Evolutionary conservation across 2,113 vertebrate species (phyloP).

Genomic region (Chamaea fasciata): DNA sequence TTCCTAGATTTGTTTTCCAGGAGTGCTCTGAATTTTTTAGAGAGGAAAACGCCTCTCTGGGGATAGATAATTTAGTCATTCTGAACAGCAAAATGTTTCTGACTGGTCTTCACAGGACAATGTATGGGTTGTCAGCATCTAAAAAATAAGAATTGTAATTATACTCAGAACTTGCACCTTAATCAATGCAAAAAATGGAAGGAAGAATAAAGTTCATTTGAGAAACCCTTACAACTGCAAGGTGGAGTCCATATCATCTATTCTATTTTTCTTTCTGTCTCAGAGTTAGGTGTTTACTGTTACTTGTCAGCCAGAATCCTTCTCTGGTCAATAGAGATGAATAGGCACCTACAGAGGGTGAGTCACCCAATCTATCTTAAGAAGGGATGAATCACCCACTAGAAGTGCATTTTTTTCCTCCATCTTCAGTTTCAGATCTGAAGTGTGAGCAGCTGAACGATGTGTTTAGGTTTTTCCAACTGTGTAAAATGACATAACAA

Average conservation of each 20-base stretch:
- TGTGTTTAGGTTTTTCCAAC: not conserved
- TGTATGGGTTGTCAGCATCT: not conserved
- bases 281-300: not conserved
- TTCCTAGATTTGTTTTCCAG: not conserved
- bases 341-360: slow-evolving; percentile 7
- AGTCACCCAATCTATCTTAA: slow-evolving; percentile 4
- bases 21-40: not conserved
- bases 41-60: not conserved
- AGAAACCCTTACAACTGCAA: not conserved
- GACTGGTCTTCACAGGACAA: not conserved
- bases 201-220: not conserved
- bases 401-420: not conserved
- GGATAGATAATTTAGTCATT: not conserved
- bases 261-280: not conserved
- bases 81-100: not conserved
- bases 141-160: not conserved
- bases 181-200: not conserved
- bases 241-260: not conserved
- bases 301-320: not conserved
- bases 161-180: not conserved
- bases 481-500: not conserved
- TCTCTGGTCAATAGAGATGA: slow-evolving; percentile 28
- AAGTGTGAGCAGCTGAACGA: not conserved
- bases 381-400: slow-evolving; percentile 18
- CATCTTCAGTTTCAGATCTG: not conserved